These are phyloP conservation scores for Gobius niger DNA, from an alignment of 2,113 vertebrate species.

Conservation along the genomic window DNA sequence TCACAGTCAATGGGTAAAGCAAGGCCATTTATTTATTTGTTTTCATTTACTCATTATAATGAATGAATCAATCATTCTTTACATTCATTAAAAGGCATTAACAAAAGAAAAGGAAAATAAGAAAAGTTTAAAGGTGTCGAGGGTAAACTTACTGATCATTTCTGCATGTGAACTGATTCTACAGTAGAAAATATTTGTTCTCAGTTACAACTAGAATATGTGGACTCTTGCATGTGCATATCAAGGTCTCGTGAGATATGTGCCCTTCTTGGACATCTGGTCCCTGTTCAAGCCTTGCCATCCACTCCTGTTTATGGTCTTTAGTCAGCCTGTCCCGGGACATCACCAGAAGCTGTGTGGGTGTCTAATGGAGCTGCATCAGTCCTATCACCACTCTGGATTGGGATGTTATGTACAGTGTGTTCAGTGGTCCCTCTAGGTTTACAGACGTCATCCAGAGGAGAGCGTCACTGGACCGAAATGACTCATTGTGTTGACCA, in stretches of 20 bases:
- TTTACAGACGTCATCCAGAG: constrained; percentile 42
- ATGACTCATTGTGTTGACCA: constrained; percentile 29
- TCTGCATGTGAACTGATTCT: too few species aligned
- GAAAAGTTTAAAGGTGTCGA: background rate
- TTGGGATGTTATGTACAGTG: constrained; percentile 31
- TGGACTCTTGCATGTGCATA: background rate
- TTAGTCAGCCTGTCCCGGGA: constrained; percentile 51
- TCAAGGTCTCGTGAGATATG: constrained; percentile 29
- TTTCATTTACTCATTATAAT: too few species aligned
- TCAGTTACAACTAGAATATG: too few species aligned
- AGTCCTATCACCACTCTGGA: constrained; percentile 38
- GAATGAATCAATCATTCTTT: too few species aligned
- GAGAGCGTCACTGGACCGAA: constrained; percentile 28
- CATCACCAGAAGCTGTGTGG: constrained; percentile 43
- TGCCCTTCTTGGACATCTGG: constrained; percentile 64
- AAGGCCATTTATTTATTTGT: too few species aligned
- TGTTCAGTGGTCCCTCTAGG: background rate
- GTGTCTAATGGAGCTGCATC: constrained; percentile 42
- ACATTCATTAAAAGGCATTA: too few species aligned
- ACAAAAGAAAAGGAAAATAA: background rate
- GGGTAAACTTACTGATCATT: too few species aligned
- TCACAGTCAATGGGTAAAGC: too few species aligned
- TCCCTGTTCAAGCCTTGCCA: constrained; percentile 60
- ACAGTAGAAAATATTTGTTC: too few species aligned
- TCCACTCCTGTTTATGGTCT: constrained; percentile 61